A percentile compares a stretch with the other conserved stretches of the same genome.
phyloP scores from a whole-genome alignment of 2,113 vertebrate genomes.

The Plecotus auritus region DNA sequence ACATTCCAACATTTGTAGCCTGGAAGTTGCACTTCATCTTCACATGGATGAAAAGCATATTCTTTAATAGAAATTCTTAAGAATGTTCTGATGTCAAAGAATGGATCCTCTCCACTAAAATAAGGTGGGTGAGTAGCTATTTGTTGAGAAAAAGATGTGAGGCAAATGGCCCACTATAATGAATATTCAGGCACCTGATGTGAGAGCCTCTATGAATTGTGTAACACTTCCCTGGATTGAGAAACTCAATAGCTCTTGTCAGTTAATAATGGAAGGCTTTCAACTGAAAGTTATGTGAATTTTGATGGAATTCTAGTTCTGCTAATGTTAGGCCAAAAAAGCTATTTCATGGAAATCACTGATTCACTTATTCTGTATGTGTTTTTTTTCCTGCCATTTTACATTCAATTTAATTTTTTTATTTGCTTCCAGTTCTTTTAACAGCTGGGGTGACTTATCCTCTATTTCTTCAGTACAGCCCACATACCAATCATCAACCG shows the following conservation, averaged over 20 bases:
- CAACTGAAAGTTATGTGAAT: not conserved
- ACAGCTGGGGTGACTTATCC: not conserved
- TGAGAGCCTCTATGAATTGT: not conserved
- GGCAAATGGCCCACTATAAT: constrained; percentile 18
- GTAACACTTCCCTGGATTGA: not conserved
- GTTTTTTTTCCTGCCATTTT: not conserved
- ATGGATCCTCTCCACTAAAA: not conserved
- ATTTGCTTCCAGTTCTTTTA: not conserved
- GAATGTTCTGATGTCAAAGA: not conserved
- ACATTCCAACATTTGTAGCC: not conserved
- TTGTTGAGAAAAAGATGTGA: not conserved
- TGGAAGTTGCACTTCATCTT: not conserved
- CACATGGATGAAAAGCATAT: not conserved
- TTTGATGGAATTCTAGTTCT: not conserved
- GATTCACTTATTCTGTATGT: not conserved
- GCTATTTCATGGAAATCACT: not conserved
- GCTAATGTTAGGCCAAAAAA: not conserved
- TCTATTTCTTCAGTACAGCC: not conserved
- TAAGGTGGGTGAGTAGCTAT: not conserved
- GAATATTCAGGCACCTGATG: not conserved
- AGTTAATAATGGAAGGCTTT: constrained; percentile 45
- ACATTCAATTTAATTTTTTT: not conserved
- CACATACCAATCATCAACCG: not conserved
- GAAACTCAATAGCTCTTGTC: constrained; percentile 51
- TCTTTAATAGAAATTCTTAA: not conserved